Evolutionary conservation across 2,888 invertebrate species (phyloP).

Genomic region (Diarsia brunnea): DNA sequence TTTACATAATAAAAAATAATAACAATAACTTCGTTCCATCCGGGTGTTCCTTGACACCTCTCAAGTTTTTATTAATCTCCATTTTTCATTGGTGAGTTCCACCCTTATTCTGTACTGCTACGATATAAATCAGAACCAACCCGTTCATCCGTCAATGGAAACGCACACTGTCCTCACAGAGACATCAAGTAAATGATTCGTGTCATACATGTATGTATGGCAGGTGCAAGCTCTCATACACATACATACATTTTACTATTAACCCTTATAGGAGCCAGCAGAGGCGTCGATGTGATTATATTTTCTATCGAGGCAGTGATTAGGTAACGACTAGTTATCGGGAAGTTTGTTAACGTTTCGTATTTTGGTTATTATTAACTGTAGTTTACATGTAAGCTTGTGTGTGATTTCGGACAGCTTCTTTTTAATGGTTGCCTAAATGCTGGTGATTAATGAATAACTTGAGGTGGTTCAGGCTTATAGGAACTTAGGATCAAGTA

Average conservation of each 20-base stretch:
- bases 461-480: too few relatives aligned
- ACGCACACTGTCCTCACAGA: conserved; percentile 68
- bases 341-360: not conserved
- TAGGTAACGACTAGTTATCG: conserved; percentile 8
- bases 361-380: not conserved
- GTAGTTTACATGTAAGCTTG: not conserved
- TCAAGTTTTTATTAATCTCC: too few relatives aligned
- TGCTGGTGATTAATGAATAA: too few relatives aligned
- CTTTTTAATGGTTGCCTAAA: too few relatives aligned
- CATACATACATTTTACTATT: conserved; percentile 48
- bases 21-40: too few relatives aligned
- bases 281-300: conserved; percentile 41
- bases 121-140: not conserved
- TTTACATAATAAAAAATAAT: too few relatives aligned
- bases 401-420: not conserved
- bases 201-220: conserved; percentile 62
- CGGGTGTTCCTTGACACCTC: too few relatives aligned
- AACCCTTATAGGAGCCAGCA: conserved; percentile 12
- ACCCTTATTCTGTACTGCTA: too few relatives aligned
- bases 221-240: conserved; percentile 61
- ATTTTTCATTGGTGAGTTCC: not conserved
- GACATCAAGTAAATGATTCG: conserved; percentile 72
- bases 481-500: too few relatives aligned
- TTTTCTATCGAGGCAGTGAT: conserved; percentile 38
- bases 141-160: conserved; percentile 66